Conservation (phyloP, 2,888 invertebrate species). For the Malthinus seriepunctatus region DNA sequence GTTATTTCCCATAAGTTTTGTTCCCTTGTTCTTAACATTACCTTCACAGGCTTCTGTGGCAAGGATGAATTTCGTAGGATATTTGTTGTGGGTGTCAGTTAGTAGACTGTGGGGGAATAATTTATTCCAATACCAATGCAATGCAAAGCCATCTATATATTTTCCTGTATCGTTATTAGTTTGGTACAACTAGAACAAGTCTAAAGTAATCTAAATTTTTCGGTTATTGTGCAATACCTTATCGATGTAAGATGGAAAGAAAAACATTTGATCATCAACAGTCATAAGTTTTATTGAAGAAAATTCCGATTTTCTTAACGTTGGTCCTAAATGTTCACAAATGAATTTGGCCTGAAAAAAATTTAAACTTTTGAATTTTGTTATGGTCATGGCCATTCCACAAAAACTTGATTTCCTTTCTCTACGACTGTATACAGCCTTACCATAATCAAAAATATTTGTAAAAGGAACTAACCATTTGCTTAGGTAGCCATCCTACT, state of each 20-base stretch:
- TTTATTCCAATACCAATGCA: slow-evolving; percentile 83
- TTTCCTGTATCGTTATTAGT: slow-evolving; percentile 54
- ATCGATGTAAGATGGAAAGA: slow-evolving; percentile 68
- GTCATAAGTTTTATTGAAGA: slow-evolving; percentile 70
- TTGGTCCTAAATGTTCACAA: slow-evolving; percentile 73
- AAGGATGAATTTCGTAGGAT: slow-evolving; percentile 60
- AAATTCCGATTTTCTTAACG: slow-evolving; percentile 62
- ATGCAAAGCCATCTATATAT: slow-evolving; percentile 74
- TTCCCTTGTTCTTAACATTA: too few relatives aligned
- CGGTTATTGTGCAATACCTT: slow-evolving; percentile 50
- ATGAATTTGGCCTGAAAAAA: slow-evolving; percentile 67
- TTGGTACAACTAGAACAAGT: slow-evolving; percentile 42
- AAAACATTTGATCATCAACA: slow-evolving; percentile 74
- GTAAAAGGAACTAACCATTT: slow-evolving; percentile 34
- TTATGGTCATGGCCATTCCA: too few relatives aligned
- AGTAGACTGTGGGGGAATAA: slow-evolving; percentile 62
- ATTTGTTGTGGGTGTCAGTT: slow-evolving; percentile 53
- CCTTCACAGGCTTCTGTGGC: slow-evolving; percentile 82
- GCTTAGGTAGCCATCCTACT: slow-evolving; percentile 72
- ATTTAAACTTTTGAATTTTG: neutral
- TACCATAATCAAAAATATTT: too few relatives aligned
- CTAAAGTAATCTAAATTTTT: neutral
- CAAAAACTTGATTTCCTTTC: too few relatives aligned
- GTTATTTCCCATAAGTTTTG: too few relatives aligned
- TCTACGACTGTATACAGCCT: too few relatives aligned